phyloP scores from a whole-genome alignment of 2,113 vertebrate genomes.

The Psilopsiagon aurifrons region DNA sequence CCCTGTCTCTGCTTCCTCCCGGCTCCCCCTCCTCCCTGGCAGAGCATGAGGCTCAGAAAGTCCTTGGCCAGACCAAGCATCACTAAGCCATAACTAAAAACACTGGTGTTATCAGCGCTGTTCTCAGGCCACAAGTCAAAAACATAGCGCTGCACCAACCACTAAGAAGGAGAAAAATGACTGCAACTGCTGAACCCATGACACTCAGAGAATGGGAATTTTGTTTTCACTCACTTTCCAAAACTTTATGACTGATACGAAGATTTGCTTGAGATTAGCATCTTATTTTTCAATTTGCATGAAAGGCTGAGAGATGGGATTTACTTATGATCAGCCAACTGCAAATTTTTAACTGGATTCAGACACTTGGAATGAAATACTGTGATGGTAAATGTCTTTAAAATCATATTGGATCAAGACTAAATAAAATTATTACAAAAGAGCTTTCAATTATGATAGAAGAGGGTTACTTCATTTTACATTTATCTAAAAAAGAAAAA shows the following conservation, averaged over 20 bases:
- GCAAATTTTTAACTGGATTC: neutral
- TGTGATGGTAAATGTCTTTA: neutral
- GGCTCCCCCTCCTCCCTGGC: too few species aligned
- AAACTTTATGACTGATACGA: neutral
- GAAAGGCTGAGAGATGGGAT: neutral
- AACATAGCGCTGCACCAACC: too few species aligned
- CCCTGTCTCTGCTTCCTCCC: too few species aligned
- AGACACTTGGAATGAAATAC: neutral
- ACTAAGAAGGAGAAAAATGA: too few species aligned
- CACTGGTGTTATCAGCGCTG: too few species aligned
- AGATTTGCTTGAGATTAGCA: neutral
- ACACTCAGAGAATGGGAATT: neutral
- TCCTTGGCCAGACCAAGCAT: too few species aligned
- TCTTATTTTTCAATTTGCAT: neutral
- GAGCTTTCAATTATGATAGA: neutral
- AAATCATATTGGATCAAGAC: neutral
- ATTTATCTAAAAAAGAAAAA: neutral
- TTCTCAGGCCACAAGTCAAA: too few species aligned
- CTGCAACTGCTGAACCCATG: neutral
- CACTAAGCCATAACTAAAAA: too few species aligned
- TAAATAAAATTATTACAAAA: neutral
- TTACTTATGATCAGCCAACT: neutral
- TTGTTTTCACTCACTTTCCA: neutral
- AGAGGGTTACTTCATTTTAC: neutral
- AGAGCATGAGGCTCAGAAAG: too few species aligned